Evolutionary conservation across 2,113 vertebrate species (phyloP).

Genomic region (Chionodraco myersi): DNA sequence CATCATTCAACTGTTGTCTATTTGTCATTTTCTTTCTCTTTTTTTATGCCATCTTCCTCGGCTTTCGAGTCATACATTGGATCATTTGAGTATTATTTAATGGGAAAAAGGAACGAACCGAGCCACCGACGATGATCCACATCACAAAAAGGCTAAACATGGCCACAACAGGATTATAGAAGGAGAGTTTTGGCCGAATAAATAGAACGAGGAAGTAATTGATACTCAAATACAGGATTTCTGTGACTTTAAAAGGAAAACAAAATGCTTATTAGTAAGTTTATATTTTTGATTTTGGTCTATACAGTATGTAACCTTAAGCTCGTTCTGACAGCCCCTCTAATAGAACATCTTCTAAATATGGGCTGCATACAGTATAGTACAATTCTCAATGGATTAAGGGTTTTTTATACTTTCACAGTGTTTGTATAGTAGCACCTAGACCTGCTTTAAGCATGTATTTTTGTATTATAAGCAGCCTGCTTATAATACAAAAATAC

Average conservation of each 20-base stretch:
- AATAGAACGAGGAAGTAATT: slow-evolving; percentile 22
- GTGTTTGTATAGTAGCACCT: too few relatives aligned
- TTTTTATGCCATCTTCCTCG: slow-evolving; percentile 21
- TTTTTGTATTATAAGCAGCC: too few relatives aligned
- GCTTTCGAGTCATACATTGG: slow-evolving; percentile 21
- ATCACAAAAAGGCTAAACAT: slow-evolving; percentile 29
- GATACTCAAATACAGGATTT: background rate
- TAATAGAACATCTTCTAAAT: too few relatives aligned
- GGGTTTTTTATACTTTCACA: too few relatives aligned
- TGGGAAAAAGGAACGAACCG: background rate
- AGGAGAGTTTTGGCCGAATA: slow-evolving; percentile 38
- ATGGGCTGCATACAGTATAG: too few relatives aligned
- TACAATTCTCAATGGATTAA: too few relatives aligned
- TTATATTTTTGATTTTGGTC: too few relatives aligned
- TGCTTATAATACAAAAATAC: too few relatives aligned
- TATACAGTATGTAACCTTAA: background rate
- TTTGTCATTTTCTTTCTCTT: slow-evolving; percentile 44
- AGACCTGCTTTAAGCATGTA: too few relatives aligned
- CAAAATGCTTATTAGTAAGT: too few relatives aligned
- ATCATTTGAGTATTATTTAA: slow-evolving; percentile 20
- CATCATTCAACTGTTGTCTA: slow-evolving; percentile 60
- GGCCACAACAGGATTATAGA: slow-evolving; percentile 11
- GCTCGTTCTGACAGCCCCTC: too few relatives aligned
- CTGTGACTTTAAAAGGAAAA: too few relatives aligned
- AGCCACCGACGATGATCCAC: slow-evolving; percentile 18